Base-by-base conservation (phyloP, 2,113 vertebrate species). In the Nesoenas mayeri region DNA sequence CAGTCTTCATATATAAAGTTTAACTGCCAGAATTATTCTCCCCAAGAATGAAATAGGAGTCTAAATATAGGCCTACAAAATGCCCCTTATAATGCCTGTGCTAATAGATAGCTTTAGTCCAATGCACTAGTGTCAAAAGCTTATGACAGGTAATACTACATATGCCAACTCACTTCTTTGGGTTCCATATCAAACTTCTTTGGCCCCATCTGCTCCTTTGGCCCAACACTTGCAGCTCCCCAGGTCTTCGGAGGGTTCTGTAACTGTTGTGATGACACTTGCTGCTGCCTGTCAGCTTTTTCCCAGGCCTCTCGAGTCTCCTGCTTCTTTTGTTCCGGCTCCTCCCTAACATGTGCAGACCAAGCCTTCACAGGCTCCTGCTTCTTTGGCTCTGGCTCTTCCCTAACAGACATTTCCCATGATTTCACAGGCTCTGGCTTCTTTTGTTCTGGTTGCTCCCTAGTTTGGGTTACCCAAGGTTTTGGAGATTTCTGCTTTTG, bases 161-260 rank as follows among this genome's bases (percentile, higher is more conserved):
- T 93, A 96, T 91, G 61, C 75, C 90, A 96, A 98, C 97, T 98
- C 97, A 98, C 98, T 97, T 98, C 98, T 98, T 98, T 98, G 92
- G 98, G 92, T 91, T 98, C 98, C 86, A 97, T 72, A 91, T 96
- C 97, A 94, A 96, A 94, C 91, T 97, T 98, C 78, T 96, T 98
- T 89, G 98, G 98, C 97, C 96, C 96, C 66, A 97, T 95, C 47
- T 97, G 97, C 31, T 96, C 97, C 95, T 98, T 98, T 60, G 98
- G 98, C 60, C 98, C 97, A 66, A 98, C 97, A 61, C 95, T 97
- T 36, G 98, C 97, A 85, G 97, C 97, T 96, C 96, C 98, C 98
- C 98, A 99, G 44, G 98, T 95, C 96, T 99, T 99, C 53, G 91
- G 82, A 79, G 97, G 73, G 31, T 96, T 85, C 85, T 97, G 97